A percentile compares a stretch with the other conserved stretches of the same genome.
Evolutionary conservation across 1,140 invertebrate genomes (phyloP).

Genomic region (Sitodiplosis mosellana): DNA sequence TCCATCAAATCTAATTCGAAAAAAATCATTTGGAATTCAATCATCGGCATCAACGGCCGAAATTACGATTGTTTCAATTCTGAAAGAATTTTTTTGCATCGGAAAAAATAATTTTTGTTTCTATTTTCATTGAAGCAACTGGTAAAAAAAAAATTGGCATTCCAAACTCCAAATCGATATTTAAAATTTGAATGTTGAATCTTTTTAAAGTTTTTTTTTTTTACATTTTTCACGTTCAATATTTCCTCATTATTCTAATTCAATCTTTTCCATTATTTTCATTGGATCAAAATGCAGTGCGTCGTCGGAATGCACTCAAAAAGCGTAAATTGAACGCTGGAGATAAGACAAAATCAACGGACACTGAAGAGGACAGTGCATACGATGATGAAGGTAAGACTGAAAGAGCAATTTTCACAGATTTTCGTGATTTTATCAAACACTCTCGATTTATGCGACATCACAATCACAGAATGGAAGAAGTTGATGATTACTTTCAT

Average conservation of each 20-base stretch:
- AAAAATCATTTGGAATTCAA: no score
- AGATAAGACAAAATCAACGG: conserved; percentile 90
- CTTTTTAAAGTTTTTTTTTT: background rate
- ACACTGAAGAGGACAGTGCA: conserved; percentile 92
- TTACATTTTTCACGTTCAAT: background rate
- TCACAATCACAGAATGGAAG: background rate
- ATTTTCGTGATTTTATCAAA: background rate
- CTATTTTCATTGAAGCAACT: no score
- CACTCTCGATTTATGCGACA: background rate
- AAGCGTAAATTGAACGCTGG: conserved; percentile 94
- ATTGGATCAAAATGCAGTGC: conserved; percentile 49
- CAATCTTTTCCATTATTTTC: background rate
- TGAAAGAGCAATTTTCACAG: conserved; percentile 8
- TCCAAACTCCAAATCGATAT: no score
- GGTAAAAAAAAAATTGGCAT: no score
- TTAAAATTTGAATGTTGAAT: conserved; percentile 27
- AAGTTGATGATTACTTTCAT: background rate
- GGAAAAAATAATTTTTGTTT: no score
- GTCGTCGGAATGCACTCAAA: conserved; percentile 83
- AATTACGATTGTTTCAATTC: no score
- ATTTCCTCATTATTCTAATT: background rate
- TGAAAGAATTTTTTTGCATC: no score
- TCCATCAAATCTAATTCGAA: no score
- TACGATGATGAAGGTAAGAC: conserved; percentile 85
- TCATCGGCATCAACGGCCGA: no score